Evolutionary conservation across 2,888 invertebrate species (phyloP), one percentile per base, ranked within the genome.

Genomic region (Dynastes hyllus): DNA sequence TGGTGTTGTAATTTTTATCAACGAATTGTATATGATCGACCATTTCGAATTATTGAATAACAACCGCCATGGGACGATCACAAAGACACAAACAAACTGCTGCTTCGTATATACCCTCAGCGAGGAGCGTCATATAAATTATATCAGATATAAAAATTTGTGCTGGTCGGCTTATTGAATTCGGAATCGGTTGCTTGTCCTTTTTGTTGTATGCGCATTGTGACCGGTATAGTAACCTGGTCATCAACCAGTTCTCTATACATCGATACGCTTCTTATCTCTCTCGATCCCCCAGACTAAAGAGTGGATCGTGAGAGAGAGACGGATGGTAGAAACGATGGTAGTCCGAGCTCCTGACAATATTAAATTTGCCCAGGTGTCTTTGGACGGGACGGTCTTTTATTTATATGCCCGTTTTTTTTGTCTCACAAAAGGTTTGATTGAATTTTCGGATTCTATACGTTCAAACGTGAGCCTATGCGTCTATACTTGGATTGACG

Each of bases 301-400:
- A 37, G n/a, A 55, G 27, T 8, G 6, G 16, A 13, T 70, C 22
- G 55, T 5, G 37, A 16, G 22, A 16, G 4, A 37, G 53, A 71
- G 45, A 50, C 13, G 37, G 55, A 71, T 5, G 22, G 73, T 45
- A 9, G 45, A 11, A 61, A 61, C 32, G 55, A 73, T 40, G 40
- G 58, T 37, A 55, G 40, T 58, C n/a, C 53, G 22, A 32, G 73
- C 73, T 58, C 55, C 37, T 55, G 73, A 73, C 73, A 73, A 73
- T 73, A 58, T 73, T 73, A 73, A 73, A 73, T 73, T 73, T 73
- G 73, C 73, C 73, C 73, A 73, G 73, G 73, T 73, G 73, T 73
- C 58, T 73, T 32, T 55, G 40, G 58, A 55, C 58, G 55, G 55
- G 73, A 73, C 73, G 16, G 51, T 70, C 58, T 58, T 73, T 73